These are phyloP conservation scores for Papilio gigon DNA, from an alignment of 2,888 invertebrate genomes.

Conservation along the genomic window DNA sequence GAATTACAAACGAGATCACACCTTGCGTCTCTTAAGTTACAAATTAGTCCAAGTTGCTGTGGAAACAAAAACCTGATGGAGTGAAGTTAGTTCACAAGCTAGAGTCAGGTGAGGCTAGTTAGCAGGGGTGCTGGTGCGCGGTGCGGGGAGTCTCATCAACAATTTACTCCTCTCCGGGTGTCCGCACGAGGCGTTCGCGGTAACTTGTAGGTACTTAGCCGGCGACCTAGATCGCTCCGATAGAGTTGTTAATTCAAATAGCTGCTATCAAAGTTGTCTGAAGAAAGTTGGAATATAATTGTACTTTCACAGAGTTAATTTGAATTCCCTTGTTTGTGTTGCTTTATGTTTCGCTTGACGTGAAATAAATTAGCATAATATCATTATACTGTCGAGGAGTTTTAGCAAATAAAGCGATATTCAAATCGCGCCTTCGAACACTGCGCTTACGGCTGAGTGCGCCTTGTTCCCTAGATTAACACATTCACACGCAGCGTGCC, in stretches of 20 bases:
- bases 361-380: slow-evolving; percentile 32
- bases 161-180: slow-evolving; percentile 33
- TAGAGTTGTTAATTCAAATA: slow-evolving; percentile 36
- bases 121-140: background rate
- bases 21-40: slow-evolving; percentile 20
- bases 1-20: background rate
- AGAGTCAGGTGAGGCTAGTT: slow-evolving; percentile 20
- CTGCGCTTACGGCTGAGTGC: background rate
- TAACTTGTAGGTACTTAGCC: slow-evolving; percentile 24
- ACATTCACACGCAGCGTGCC: background rate
- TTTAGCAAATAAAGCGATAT: slow-evolving; percentile 9
- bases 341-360: slow-evolving; percentile 24
- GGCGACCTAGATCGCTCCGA: slow-evolving; percentile 35
- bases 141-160: slow-evolving; percentile 10
- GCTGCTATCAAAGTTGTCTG: slow-evolving; percentile 33
- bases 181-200: slow-evolving; percentile 14
- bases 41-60: slow-evolving; percentile 13
- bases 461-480: background rate
- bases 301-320: slow-evolving; percentile 30
- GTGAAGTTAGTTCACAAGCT: slow-evolving; percentile 14
- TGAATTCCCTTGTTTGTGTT: slow-evolving; percentile 19
- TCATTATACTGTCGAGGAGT: slow-evolving; percentile 10
- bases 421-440: background rate
- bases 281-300: slow-evolving; percentile 38
- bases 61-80: slow-evolving; percentile 27